These are phyloP conservation scores for Calameuta filiformis DNA, from an alignment of 2,888 invertebrate genomes.

Conservation along the genomic window DNA sequence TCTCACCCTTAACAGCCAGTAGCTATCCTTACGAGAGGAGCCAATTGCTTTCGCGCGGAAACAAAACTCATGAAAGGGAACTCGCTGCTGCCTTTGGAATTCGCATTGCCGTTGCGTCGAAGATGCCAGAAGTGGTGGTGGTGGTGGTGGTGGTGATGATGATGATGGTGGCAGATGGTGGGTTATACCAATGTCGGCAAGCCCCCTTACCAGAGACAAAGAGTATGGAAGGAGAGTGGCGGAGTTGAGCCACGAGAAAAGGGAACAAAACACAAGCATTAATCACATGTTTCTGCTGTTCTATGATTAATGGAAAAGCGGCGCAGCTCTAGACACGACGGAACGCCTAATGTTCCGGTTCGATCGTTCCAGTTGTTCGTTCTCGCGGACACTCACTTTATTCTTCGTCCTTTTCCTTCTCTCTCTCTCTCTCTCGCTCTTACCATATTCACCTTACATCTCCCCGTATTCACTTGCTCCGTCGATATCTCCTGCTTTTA, in stretches of 20 bases:
- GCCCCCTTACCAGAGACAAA: background rate
- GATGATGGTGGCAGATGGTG: background rate
- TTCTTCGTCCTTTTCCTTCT: constrained; percentile 9
- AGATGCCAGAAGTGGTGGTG: background rate
- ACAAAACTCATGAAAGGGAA: constrained; percentile 8
- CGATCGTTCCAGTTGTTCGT: constrained; percentile 43
- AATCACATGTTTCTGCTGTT: constrained; percentile 48
- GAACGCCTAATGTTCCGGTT: constrained; percentile 42
- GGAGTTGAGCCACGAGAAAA: constrained; percentile 10
- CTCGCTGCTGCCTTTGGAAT: constrained; percentile 7
- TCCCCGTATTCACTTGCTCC: background rate
- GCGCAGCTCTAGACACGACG: constrained; percentile 1
- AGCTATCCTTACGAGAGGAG: background rate
- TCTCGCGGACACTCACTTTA: constrained; percentile 23
- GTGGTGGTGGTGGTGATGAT: background rate
- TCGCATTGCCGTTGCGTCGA: background rate
- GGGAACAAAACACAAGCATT: constrained; percentile 39
- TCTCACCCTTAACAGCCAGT: constrained; percentile 2
- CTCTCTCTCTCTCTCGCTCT: background rate
- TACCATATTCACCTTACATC: background rate
- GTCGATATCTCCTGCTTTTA: background rate
- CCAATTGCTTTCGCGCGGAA: background rate
- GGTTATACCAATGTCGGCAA: background rate
- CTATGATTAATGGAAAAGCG: constrained; percentile 49
- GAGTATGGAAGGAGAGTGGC: constrained; percentile 18